Evolutionary conservation across 1,140 invertebrate genomes (phyloP).

Genomic region (Cyphomyrmex costatus): DNA sequence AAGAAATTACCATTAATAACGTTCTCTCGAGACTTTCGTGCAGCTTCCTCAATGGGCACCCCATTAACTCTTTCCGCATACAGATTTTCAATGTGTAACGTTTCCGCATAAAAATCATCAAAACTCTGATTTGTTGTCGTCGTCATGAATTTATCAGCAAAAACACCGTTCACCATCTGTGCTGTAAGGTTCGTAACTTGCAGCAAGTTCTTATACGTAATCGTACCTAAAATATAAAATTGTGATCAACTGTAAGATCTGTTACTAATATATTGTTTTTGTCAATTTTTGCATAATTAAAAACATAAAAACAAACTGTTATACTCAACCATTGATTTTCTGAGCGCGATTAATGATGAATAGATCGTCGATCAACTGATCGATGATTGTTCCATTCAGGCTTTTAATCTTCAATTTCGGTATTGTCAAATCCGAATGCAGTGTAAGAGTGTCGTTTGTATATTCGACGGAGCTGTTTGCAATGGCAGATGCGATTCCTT

Average conservation of each 20-base stretch:
- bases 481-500: constrained; percentile 38
- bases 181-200: constrained; percentile 66
- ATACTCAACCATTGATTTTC: constrained; percentile 73
- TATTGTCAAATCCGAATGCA: constrained; percentile 67
- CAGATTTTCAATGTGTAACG: constrained; percentile 72
- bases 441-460: constrained; percentile 66
- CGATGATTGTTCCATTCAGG: constrained; percentile 67
- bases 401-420: constrained; percentile 50
- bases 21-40: constrained; percentile 79
- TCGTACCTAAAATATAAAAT: constrained; percentile 70
- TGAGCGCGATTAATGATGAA: constrained; percentile 72
- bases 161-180: constrained; percentile 71
- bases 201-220: constrained; percentile 69
- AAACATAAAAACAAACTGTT: neutral
- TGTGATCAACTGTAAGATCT: neutral
- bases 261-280: neutral
- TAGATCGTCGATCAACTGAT: constrained; percentile 66
- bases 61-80: constrained; percentile 76
- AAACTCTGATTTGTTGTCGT: constrained; percentile 78
- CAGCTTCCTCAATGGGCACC: constrained; percentile 76
- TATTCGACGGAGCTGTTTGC: constrained; percentile 45
- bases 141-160: constrained; percentile 75
- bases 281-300: neutral
- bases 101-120: constrained; percentile 60
- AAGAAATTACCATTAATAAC: constrained; percentile 75